Evolutionary conservation across 2,797 vertebrate genomes (phyloP).

Genomic region (Rousettus madagascariensis): DNA sequence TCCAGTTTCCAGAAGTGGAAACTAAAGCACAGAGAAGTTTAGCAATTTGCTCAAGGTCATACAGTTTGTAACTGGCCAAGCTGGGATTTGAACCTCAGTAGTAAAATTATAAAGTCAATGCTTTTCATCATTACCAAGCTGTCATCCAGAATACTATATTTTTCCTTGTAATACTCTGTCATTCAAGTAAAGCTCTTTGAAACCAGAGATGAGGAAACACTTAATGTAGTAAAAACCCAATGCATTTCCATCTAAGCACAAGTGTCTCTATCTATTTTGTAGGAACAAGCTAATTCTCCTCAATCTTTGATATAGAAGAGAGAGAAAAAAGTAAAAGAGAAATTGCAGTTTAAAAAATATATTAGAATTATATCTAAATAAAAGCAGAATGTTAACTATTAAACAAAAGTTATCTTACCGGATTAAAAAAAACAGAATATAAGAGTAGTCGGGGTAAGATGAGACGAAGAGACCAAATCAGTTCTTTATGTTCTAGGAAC

Average conservation of each 20-base stretch:
- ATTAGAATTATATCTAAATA: neutral
- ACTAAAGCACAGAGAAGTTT: neutral
- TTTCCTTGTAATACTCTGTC: neutral
- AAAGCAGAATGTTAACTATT: neutral
- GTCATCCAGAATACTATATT: neutral
- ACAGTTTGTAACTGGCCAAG: neutral
- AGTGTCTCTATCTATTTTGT: neutral
- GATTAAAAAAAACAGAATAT: neutral
- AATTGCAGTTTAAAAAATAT: neutral
- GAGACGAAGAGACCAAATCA: neutral
- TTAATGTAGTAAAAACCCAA: neutral
- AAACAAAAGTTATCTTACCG: slow-evolving; percentile 7
- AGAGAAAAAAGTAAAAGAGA: neutral
- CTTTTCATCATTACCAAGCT: neutral
- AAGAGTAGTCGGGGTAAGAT: neutral
- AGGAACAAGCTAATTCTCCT: neutral
- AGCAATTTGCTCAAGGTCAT: neutral
- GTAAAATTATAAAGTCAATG: neutral
- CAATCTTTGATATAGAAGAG: neutral
- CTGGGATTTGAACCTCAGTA: neutral
- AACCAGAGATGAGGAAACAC: neutral
- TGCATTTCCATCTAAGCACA: neutral
- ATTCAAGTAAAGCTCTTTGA: neutral
- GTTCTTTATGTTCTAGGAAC: neutral
- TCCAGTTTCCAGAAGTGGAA: neutral